A percentile compares a stretch with the other conserved stretches of the same genome.
Evolutionary conservation across 2,888 invertebrate species (phyloP).

Genomic region (Eupithecia exiguata): DNA sequence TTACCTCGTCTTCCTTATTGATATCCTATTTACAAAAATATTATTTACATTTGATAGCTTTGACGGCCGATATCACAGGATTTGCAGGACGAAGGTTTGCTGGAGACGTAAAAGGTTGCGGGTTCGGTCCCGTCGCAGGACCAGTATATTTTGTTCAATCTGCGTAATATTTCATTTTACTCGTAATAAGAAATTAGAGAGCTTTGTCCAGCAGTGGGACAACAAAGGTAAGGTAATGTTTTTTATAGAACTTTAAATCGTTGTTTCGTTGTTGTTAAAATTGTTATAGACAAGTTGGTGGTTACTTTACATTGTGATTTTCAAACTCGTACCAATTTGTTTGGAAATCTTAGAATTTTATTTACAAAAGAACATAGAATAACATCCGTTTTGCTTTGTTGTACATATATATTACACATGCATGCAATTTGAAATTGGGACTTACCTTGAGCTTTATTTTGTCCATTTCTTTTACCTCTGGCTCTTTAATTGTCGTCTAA

Average conservation of each 20-base stretch:
- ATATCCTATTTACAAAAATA: constrained; percentile 76
- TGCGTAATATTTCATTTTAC: neutral
- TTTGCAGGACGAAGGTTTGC: neutral
- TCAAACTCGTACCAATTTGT: constrained; percentile 54
- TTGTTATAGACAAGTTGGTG: constrained; percentile 32
- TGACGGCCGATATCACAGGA: neutral
- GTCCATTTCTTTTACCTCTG: constrained; percentile 65
- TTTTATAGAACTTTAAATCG: neutral
- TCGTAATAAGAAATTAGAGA: neutral
- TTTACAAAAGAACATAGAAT: constrained; percentile 51
- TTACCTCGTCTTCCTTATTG: constrained; percentile 65
- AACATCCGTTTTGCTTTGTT: constrained; percentile 7
- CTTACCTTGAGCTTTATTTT: constrained; percentile 80
- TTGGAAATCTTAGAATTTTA: constrained; percentile 55
- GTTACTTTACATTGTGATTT: constrained; percentile 61
- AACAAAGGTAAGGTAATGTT: too few relatives aligned
- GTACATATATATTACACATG: constrained; percentile 40
- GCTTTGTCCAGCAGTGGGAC: neutral
- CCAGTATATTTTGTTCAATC: neutral
- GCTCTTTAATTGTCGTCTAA: constrained; percentile 74
- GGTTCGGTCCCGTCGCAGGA: neutral
- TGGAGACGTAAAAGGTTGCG: neutral
- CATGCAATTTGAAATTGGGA: constrained; percentile 46
- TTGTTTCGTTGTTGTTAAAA: constrained; percentile 15
- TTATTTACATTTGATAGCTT: neutral